These are phyloP conservation scores for Scaptodrosophila lebanonensis DNA, from an alignment of 1,140 invertebrate species.

Conservation along the genomic window DNA sequence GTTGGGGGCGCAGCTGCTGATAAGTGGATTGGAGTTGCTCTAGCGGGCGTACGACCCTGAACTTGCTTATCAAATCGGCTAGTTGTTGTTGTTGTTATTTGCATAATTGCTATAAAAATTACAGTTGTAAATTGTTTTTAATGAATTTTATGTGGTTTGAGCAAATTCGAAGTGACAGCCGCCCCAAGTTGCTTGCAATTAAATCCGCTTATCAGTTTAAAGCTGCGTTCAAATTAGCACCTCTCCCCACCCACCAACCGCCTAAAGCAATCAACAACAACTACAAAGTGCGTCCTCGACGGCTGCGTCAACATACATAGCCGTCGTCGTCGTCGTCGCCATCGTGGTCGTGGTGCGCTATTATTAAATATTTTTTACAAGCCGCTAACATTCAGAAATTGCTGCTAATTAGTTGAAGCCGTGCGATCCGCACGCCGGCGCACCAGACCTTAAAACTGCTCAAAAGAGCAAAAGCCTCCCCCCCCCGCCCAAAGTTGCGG, in stretches of 20 bases:
- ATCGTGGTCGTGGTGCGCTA: slow-evolving; percentile 3
- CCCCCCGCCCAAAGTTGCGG: too few species aligned
- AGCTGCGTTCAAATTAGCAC: slow-evolving; percentile 60
- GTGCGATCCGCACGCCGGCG: slow-evolving; percentile 55
- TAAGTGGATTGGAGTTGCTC: slow-evolving; percentile 4
- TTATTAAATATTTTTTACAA: slow-evolving; percentile 71
- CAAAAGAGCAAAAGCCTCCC: too few species aligned
- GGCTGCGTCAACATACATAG: background rate
- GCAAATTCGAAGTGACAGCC: slow-evolving; percentile 44
- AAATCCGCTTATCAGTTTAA: slow-evolving; percentile 67
- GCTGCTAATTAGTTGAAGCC: slow-evolving; percentile 65
- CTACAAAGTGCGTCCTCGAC: too few species aligned
- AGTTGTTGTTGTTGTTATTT: slow-evolving; percentile 31
- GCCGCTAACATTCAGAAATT: slow-evolving; percentile 71
- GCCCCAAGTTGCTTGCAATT: slow-evolving; percentile 52
- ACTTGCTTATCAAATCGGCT: slow-evolving; percentile 66
- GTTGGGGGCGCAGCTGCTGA: background rate
- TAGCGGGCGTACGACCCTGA: slow-evolving; percentile 44
- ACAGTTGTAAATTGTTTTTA: slow-evolving; percentile 50
- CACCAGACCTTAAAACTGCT: slow-evolving; percentile 59
- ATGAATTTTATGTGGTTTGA: slow-evolving; percentile 31
- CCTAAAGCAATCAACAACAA: background rate
- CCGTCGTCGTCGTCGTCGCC: background rate
- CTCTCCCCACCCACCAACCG: background rate
- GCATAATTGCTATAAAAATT: slow-evolving; percentile 66